A percentile compares a stretch with the other conserved stretches of the same genome.
phyloP scores from a whole-genome alignment of 2,797 vertebrate genomes.

The Enteromius afrohamiltoni region DNA sequence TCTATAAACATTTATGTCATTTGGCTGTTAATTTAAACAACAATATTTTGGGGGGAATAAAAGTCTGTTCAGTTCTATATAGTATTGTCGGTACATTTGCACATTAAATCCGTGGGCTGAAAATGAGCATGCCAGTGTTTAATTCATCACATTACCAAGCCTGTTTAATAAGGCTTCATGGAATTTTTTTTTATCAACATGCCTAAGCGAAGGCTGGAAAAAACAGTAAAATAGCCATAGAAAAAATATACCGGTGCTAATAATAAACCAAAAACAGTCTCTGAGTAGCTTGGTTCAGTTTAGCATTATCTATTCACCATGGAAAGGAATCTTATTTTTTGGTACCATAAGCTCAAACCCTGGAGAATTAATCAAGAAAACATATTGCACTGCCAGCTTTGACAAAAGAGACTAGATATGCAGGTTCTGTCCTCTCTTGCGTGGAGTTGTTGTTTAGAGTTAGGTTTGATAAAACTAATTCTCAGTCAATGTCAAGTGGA shows the following conservation, averaged over 20 bases:
- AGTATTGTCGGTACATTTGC: neutral
- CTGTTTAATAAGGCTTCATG: slow-evolving; percentile 9
- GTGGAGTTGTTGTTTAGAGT: neutral
- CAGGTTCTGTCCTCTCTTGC: neutral
- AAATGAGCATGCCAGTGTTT: neutral
- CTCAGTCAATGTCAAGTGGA: neutral
- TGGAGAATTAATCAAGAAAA: neutral
- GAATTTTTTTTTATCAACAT: slow-evolving; percentile 31
- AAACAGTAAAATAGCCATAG: neutral
- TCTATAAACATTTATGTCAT: neutral
- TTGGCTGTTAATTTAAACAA: neutral
- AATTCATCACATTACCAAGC: neutral
- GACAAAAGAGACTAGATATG: neutral
- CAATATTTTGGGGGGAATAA: neutral
- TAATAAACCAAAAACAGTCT: neutral
- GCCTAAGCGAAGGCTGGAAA: neutral
- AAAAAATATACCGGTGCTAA: neutral
- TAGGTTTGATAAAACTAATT: neutral
- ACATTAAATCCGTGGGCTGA: slow-evolving; percentile 8
- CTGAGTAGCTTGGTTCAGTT: neutral
- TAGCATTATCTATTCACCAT: neutral
- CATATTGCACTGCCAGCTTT: neutral
- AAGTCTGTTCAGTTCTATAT: neutral
- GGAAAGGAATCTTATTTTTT: neutral
- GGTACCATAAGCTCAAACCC: neutral